phyloP scores from a whole-genome alignment of 2,113 vertebrate species.

The Aythya baeri region DNA sequence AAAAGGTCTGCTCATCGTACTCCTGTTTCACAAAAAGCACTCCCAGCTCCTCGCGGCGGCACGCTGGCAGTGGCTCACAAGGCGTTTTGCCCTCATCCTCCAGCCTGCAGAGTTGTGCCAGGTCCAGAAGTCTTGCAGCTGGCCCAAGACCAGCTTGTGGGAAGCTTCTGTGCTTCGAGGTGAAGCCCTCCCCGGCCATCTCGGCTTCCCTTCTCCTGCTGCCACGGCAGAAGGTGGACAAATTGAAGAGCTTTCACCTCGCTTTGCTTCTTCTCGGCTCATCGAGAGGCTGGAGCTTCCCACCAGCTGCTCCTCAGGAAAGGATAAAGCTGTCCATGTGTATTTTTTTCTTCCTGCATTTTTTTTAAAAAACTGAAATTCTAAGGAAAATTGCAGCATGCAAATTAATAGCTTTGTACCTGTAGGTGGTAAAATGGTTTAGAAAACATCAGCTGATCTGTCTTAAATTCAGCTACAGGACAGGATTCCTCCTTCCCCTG shows the following conservation, averaged over 20 bases:
- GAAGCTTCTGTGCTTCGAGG: background rate
- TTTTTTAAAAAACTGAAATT: background rate
- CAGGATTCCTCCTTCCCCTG: background rate
- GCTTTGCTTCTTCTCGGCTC: background rate
- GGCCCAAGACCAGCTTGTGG: background rate
- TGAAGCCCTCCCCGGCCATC: background rate
- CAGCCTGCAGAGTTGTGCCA: background rate
- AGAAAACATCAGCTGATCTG: background rate
- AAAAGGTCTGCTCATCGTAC: background rate
- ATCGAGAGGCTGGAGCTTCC: background rate
- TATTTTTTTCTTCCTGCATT: background rate
- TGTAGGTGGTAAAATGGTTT: background rate
- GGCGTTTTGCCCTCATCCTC: rapidly evolving
- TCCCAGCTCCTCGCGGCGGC: background rate
- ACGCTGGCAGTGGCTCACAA: background rate
- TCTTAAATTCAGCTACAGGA: background rate
- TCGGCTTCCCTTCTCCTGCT: background rate
- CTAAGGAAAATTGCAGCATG: background rate
- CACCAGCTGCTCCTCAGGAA: background rate
- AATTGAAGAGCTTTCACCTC: background rate
- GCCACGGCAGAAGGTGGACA: background rate
- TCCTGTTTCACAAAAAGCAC: slow-evolving; percentile 46
- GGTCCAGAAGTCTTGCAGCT: background rate
- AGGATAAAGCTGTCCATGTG: rapidly evolving
- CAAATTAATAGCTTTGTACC: background rate